Conservation (phyloP, 2,797 vertebrate genomes). For the Lithobates sylvaticus region DNA sequence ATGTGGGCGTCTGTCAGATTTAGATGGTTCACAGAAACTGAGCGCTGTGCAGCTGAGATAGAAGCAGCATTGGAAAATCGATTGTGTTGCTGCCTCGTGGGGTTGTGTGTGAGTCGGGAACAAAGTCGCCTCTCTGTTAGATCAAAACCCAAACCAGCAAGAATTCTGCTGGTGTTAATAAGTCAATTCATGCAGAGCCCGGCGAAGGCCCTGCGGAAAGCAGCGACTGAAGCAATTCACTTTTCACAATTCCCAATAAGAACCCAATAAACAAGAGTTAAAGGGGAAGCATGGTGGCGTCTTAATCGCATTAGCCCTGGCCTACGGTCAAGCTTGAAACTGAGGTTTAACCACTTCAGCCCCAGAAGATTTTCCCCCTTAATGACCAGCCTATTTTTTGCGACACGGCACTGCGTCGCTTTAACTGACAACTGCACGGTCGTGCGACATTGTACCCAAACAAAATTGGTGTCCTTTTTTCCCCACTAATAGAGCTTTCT, state of each 20-base stretch:
- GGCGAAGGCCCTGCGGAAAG: not conserved
- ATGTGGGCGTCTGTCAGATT: not conserved
- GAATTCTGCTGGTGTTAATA: slow-evolving; percentile 9
- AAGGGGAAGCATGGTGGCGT: no score
- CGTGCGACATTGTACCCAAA: no score
- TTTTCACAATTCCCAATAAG: not conserved
- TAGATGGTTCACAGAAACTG: not conserved
- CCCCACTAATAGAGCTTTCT: no score
- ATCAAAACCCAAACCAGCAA: slow-evolving; percentile 27
- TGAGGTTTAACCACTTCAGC: no score
- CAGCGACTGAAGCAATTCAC: not conserved
- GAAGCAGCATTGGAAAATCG: not conserved
- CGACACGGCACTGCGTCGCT: no score
- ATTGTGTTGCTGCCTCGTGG: slow-evolving; percentile 1
- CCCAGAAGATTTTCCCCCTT: no score
- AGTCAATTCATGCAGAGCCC: slow-evolving; percentile 1
- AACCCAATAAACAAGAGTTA: not conserved
- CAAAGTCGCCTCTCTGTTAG: slow-evolving; percentile 7
- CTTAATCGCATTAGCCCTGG: no score
- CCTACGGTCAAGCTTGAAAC: no score
- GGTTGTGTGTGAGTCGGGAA: slow-evolving; percentile 3
- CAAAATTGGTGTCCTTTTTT: no score
- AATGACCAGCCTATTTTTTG: no score
- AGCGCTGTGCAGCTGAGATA: not conserved
- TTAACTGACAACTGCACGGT: no score